Evolutionary conservation across 2,888 invertebrate species (phyloP), one percentile per base, ranked within the genome.

Genomic region (Hecatera dysodea): DNA sequence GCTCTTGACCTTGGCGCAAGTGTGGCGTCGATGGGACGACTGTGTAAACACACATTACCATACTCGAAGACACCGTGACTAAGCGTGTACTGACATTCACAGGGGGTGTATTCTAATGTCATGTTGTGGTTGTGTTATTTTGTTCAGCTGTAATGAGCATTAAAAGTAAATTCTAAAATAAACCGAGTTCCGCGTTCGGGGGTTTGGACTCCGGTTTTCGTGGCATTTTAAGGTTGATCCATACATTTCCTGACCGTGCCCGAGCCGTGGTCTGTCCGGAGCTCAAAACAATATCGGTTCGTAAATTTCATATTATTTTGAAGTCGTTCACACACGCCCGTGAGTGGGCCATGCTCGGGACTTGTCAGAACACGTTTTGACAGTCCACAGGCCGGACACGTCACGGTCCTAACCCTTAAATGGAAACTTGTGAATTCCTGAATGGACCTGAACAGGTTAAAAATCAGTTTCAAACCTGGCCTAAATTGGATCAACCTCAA

Each of bases 11-110:
- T 94, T 93, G 91, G 82, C 64, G 27, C 66, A 63, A 75, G 79
- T 78, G 82, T 86, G 89, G 88, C 90, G 89, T 87, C 90, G 84
- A 75, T 83, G 87, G 87, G 90, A 88, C 91, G 91, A 87, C 90
- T 91, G 90, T 90, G 86, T 86, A 93, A 92, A 93, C 87, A 93
- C 72, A 82, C 88, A 93, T 93, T 92, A 91, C 90, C 91, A 92
- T 92, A 90, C 83, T 80, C 78, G 88, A 90, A 87, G 86, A 86
- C 81, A 79, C 89, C 89, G 88, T 91, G 89, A 90, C 91, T 90
- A 91, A 92, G 75, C 81, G 75, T 67, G 83, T 81, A 69, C 73
- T 81, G 83, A 87, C 84, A 84, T 72, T 79, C 79, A 70, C 83
- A 78, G 71, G 80, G 80, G 82, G 77, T 74, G 81, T 79, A 80